phyloP scores from a whole-genome alignment of 2,888 invertebrate genomes.

The Sinelater perroti region DNA sequence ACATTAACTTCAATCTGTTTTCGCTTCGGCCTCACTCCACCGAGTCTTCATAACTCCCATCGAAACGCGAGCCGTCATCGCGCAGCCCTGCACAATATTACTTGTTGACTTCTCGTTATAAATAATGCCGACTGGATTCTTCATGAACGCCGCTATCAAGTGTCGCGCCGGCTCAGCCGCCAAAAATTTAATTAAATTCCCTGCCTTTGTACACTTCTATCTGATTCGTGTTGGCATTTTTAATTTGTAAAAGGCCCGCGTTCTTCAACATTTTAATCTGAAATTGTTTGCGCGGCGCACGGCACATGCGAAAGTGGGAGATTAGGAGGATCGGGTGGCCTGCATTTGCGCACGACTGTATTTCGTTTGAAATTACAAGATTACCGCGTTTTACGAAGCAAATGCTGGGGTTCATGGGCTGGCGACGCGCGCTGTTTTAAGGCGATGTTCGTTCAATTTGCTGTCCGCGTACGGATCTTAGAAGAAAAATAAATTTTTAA shows the following conservation, averaged over 20 bases:
- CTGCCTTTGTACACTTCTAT: constrained; percentile 38
- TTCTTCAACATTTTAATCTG: constrained; percentile 32
- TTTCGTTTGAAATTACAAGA: no score
- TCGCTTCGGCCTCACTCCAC: constrained; percentile 38
- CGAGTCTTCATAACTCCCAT: constrained; percentile 32
- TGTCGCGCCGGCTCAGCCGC: constrained; percentile 28
- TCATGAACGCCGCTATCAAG: constrained; percentile 31
- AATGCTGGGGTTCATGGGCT: no score
- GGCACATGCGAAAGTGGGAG: constrained; percentile 18
- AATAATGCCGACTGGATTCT: not conserved
- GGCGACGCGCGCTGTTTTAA: no score
- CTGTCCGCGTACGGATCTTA: no score
- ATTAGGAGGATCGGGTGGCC: not conserved
- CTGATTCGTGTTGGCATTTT: constrained; percentile 44
- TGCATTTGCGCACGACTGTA: no score
- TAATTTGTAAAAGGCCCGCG: constrained; percentile 41
- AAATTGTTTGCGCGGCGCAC: constrained; percentile 20
- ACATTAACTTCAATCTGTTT: constrained; percentile 42
- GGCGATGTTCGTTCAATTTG: no score
- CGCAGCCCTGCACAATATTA: constrained; percentile 20
- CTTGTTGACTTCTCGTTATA: constrained; percentile 28
- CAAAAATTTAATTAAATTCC: constrained; percentile 43
- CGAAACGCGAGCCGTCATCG: constrained; percentile 13
- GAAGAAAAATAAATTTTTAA: no score
- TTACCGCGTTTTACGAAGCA: no score